phyloP scores from a whole-genome alignment of 2,113 vertebrate species.

The Cacatua alba region DNA sequence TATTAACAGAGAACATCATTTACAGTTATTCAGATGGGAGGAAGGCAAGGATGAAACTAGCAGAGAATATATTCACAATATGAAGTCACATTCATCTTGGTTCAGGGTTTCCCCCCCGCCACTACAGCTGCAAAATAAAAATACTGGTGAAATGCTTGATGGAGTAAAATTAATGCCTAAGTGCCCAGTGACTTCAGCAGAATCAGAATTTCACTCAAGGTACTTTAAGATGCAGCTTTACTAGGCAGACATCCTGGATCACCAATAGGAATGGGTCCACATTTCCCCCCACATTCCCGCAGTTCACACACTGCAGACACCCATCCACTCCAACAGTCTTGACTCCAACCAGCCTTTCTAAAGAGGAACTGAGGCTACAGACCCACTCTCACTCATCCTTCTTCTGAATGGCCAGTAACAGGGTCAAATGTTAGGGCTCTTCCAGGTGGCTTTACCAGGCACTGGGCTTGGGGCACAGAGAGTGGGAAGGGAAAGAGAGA shows the following conservation, averaged over 20 bases:
- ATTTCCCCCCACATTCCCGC: neutral
- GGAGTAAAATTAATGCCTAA: neutral
- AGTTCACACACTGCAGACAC: neutral
- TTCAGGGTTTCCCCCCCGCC: neutral
- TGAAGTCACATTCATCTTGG: conserved; percentile 38
- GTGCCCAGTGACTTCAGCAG: neutral
- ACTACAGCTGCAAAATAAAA: conserved; percentile 22
- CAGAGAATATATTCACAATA: neutral
- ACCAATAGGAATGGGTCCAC: neutral
- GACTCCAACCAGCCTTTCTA: fast-evolving
- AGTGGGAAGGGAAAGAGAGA: neutral
- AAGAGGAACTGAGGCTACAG: neutral
- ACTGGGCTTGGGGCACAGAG: neutral
- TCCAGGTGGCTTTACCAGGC: neutral
- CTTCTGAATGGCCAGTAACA: neutral
- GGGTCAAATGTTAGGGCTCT: neutral
- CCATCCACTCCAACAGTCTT: neutral
- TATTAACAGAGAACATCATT: conserved; percentile 64
- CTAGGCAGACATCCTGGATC: neutral
- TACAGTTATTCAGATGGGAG: conserved; percentile 53
- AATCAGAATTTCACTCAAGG: neutral
- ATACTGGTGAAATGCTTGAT: conserved; percentile 6
- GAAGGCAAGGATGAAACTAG: conserved; percentile 43
- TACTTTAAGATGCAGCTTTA: neutral
- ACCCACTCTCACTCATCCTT: neutral